Evolutionary conservation across 2,888 invertebrate species (phyloP), one percentile per base, ranked within the genome.

Genomic region (Trichacis sp.): DNA sequence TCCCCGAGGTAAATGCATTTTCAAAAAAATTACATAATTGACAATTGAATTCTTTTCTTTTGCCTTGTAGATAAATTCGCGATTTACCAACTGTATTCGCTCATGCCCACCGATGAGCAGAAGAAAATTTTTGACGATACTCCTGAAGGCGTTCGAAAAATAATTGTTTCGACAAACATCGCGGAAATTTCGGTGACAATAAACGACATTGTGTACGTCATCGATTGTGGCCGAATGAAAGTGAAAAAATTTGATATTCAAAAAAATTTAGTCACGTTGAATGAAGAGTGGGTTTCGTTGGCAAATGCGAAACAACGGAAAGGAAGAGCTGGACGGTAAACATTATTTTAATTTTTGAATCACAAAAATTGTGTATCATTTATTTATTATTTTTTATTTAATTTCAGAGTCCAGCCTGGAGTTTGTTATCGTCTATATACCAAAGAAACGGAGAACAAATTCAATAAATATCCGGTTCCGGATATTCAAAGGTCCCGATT

Each of bases 121-220:
- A 89, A 89, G 72, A 86, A 88, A 71, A 92, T 95, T 75, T 97
- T 97, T 79, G 84, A 89, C 8, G 87, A 87, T 47, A 93, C 96
- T 0, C 91, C 91, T 0, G 52, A 72, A 0, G 88, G 89, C 30
- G 83, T 89, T 9, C 87, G 95, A 5, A 96, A 96, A 85, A 93
- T 97, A 55, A 92, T 97, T 47, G 86, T 97, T 49, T 91, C 97
- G 0, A 98, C 97, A 0, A 94, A 93, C 73, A 95, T 98, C 68
- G 97, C 97, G 0, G 98, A 98, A 85, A 97, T 97, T 0, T 96
- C 96, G 15, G 95, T 98, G 63, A 98, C 98, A 2, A 95, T 98
- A 68, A 95, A 97, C 77, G 97, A 98, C 85, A 91, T 98, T 4
- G 94, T 96, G 0, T 96, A 91, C 85, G 97, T 98, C 0, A 88